Evolutionary conservation across 2,888 invertebrate species (phyloP).

Genomic region (Lasioglossum malachurum): DNA sequence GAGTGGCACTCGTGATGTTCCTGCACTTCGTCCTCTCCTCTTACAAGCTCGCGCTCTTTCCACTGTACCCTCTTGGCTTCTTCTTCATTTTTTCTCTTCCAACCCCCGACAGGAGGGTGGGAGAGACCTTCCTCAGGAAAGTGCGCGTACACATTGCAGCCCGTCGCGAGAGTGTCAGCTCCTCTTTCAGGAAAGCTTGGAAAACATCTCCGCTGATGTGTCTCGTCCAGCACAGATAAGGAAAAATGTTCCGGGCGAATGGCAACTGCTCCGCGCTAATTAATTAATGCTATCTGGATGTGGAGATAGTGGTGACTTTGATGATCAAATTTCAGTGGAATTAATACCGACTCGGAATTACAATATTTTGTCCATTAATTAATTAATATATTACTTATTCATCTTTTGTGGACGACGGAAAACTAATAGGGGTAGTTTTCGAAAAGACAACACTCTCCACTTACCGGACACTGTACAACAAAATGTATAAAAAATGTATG

Average conservation of each 20-base stretch:
- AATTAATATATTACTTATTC: background rate
- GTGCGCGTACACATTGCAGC: constrained; percentile 37
- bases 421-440: background rate
- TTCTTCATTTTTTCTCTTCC: background rate
- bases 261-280: background rate
- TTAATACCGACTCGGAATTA: background rate
- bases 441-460: no score
- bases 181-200: background rate
- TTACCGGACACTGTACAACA: background rate
- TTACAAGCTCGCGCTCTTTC: background rate
- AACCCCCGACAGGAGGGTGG: background rate
- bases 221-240: background rate
- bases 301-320: background rate
- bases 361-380: background rate
- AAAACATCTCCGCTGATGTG: constrained; percentile 7
- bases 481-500: background rate
- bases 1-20: constrained; percentile 49
- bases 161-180: constrained; percentile 29
- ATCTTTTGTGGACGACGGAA: background rate
- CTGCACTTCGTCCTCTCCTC: constrained; percentile 8
- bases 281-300: background rate
- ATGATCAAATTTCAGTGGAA: background rate
- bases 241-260: background rate
- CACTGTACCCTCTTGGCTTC: background rate
- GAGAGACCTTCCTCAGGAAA: constrained; percentile 26